phyloP scores from a whole-genome alignment of 2,113 vertebrate genomes.

The Puma concolor region DNA sequence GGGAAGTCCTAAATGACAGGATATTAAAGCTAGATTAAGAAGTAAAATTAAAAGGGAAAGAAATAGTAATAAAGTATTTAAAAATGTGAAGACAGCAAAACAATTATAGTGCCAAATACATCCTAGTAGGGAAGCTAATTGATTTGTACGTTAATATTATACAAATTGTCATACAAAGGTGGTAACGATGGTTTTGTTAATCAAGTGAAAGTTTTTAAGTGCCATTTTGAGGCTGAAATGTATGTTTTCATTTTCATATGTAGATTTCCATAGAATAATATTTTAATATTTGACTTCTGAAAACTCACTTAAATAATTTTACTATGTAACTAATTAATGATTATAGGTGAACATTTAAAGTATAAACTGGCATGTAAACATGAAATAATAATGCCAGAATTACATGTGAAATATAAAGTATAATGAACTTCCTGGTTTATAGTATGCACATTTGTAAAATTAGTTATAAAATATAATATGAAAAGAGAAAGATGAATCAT shows the following conservation, averaged over 20 bases:
- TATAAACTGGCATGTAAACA: not conserved
- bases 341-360: not conserved
- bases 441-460: not conserved
- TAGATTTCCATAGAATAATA: not conserved
- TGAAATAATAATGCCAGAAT: not conserved
- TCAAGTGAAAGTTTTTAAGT: not conserved
- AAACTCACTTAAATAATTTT: not conserved
- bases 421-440: not conserved
- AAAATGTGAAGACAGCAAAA: not conserved
- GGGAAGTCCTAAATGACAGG: not conserved
- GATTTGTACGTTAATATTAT: not conserved
- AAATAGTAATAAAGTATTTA: not conserved
- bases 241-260: not conserved
- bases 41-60: not conserved
- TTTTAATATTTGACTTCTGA: not conserved
- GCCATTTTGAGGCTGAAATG: not conserved
- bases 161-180: not conserved
- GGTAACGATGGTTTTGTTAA: not conserved
- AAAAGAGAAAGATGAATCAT: slow-evolving; percentile 10
- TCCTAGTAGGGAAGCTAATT: not conserved
- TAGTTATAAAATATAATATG: not conserved
- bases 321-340: not conserved
- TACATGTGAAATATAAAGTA: not conserved
- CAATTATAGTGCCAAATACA: not conserved
- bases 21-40: not conserved